Evolutionary conservation across 1,140 invertebrate species (phyloP), one percentile per base, ranked within the genome.

Genomic region (Orchesella cincta): DNA sequence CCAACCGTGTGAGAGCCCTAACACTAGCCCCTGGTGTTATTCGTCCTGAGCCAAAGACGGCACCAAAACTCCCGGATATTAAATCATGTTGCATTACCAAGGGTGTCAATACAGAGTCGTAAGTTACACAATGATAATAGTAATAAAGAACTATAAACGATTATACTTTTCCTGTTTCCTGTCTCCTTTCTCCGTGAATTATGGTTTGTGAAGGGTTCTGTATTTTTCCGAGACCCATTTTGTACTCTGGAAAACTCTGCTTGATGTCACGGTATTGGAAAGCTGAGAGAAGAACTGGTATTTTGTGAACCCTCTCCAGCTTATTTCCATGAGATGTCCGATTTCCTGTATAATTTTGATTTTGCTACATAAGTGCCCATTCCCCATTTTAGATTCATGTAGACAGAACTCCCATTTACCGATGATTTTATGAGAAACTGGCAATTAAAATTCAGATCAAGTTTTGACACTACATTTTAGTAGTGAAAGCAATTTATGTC

Each of bases 21-120:
- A 93, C 92, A 1, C 84, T 91, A 74, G 88, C 89, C 14, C 88
- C 89, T 1, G 89, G 89, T 5, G 87, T 88, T 77, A 84, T 87
- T 82, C 89, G 88, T 81, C 86, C 86, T 0, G 86, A 86, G 1
- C 84, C 87, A 46, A 87, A 87, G 14, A 84, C 86, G 72, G 86
- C 88, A 0, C 90, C 89, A 0, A 84, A 88, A 23, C 84, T 94
- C 5, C 93, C 93, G 0, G 92, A 94, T 81, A 90, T 93, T 8
- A 87, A 88, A 31, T 85, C 85, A 1, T 94, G 93, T 83, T 94
- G 93, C 82, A 85, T 88, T 12, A 84, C 88, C 0, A 90, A 89
- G 46, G 92, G 92, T 0, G 90, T 94, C 81, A 89, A 89, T 18
- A 90, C 93, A 83, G 88, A 88, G 72, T 89, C 88, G 81, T 87